A percentile compares a stretch with the other conserved stretches of the same genome.
Conservation (phyloP, 1,140 invertebrate species). For the Whitmania pigra region DNA sequence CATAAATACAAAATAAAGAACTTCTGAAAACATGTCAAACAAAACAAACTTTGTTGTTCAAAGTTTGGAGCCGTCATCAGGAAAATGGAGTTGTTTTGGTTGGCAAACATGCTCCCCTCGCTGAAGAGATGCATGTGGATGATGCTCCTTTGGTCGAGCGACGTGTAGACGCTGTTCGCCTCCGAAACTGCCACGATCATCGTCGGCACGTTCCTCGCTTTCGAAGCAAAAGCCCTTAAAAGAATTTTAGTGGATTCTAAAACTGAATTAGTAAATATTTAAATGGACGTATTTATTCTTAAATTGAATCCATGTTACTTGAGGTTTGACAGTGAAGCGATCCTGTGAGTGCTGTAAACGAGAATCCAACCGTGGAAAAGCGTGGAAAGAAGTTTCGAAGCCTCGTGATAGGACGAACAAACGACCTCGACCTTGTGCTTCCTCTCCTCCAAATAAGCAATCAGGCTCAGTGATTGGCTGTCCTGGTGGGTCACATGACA, state of each 20-base stretch:
- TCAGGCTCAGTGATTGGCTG: slow-evolving; percentile 66
- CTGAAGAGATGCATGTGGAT: slow-evolving; percentile 84
- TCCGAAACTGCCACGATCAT: slow-evolving; percentile 87
- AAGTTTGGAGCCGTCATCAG: slow-evolving; percentile 69
- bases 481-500: slow-evolving; percentile 68
- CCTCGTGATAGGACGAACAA: slow-evolving; percentile 85
- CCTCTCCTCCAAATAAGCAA: slow-evolving; percentile 76
- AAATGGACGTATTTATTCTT: too few species aligned
- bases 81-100: slow-evolving; percentile 77
- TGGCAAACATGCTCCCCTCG: slow-evolving; percentile 81
- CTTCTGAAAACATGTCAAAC: too few species aligned
- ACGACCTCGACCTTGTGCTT: slow-evolving; percentile 75
- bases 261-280: too few species aligned
- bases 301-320: slow-evolving; percentile 52
- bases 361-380: slow-evolving; percentile 83
- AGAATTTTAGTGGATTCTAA: not conserved
- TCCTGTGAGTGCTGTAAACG: slow-evolving; percentile 84
- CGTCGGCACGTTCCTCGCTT: slow-evolving; percentile 73
- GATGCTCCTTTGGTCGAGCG: slow-evolving; percentile 38
- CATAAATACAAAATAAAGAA: too few species aligned
- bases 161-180: slow-evolving; percentile 44
- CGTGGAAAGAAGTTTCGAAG: slow-evolving; percentile 41
- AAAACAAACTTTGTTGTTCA: slow-evolving; percentile 63
- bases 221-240: slow-evolving; percentile 74
- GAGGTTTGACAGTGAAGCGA: slow-evolving; percentile 79